Base-by-base conservation (phyloP, 1,140 invertebrate species). In the Elysia chlorotica region DNA sequence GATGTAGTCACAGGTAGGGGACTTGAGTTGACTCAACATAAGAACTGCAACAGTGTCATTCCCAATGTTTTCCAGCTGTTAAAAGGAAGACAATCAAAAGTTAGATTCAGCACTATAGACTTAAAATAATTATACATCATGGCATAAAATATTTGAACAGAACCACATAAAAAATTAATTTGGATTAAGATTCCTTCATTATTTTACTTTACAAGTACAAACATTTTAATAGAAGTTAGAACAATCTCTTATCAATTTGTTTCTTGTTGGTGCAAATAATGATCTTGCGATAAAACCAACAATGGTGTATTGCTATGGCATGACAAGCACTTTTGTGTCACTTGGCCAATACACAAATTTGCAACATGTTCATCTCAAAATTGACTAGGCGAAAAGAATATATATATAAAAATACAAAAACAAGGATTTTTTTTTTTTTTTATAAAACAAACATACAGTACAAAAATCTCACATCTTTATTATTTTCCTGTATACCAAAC, bases 1-100 rank as follows among this genome's bases (percentile, higher is more conserved):
- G 25, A 71, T 38, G n/a, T 62, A 71, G 59, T 71, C 69, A 63
- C 69, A 71, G 23, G 63, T 21, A 19, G 38, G 19, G 1, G 69
- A 71, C 19, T 71, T 59, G 21, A 71, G 38, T 28, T 53, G 28
- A 19, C 63, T 35, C 25, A 63, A 35, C 38, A 38, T 61, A 14
- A 71, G 0, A n/a, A 71, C 59, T 17, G 57, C 57, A 4, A 62
- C 48, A 1, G 37, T 71, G 36, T 48, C 63, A 30, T 41, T 63
- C 4, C 59, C 59, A 35, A 71, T 31, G 19, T 25, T n/a, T 14
- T 62, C 69, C 33, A 71, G 19, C 69, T 71, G 28, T 5, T 28
- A 1, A 71, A 36, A 6, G 19, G 28, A 59, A 59, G 28, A 28
- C 10, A 17, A 59, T 30, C 10, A 59, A 19, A 59, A 59, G 6